Evolutionary conservation across 2,113 vertebrate genomes (phyloP).

Genomic region (Phyllostomus discolor): DNA sequence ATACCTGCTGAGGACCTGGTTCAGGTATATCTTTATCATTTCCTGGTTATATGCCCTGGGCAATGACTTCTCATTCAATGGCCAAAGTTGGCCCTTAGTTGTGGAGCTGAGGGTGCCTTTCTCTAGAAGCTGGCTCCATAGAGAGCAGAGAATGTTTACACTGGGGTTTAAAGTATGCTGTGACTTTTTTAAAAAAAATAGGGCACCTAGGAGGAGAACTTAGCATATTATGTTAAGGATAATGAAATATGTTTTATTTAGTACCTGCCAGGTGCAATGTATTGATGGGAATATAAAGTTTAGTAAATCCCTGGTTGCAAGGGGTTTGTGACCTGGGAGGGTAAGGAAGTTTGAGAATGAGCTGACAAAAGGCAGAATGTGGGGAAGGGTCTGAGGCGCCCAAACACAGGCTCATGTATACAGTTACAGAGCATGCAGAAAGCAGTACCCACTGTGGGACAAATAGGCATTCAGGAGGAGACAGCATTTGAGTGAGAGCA

Average conservation of each 20-base stretch:
- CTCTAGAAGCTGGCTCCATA: neutral
- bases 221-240: conserved; percentile 35
- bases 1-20: rapidly evolving
- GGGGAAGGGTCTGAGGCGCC: rapidly evolving
- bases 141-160: neutral
- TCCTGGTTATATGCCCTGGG: neutral
- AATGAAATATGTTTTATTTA: conserved; percentile 56
- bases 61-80: neutral
- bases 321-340: neutral
- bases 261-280: neutral
- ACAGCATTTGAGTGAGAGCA: neutral
- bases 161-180: neutral
- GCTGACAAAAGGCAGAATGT: neutral
- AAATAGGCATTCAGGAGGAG: no score
- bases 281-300: neutral
- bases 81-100: neutral
- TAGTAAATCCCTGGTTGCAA: conserved; percentile 15
- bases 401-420: neutral
- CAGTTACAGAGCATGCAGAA: rapidly evolving
- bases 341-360: neutral
- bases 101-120: neutral
- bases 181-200: conserved; percentile 12
- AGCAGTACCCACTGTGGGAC: neutral
- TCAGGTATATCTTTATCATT: neutral
- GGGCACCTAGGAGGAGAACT: conserved; percentile 15